phyloP scores from a whole-genome alignment of 2,888 invertebrate genomes.

The Ophion slaviceki region DNA sequence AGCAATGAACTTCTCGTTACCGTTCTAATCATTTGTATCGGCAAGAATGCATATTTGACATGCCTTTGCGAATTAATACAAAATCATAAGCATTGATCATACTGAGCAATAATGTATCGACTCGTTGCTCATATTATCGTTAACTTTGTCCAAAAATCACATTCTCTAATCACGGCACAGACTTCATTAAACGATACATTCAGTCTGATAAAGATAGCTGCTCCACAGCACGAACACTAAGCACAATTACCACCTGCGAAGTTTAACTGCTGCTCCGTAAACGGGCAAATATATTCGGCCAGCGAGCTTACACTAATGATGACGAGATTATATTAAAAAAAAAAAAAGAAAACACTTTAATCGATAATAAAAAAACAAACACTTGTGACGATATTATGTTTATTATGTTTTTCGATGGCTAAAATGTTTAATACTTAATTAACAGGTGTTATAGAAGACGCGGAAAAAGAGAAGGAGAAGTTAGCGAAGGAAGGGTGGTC shows the following conservation, averaged over 20 bases:
- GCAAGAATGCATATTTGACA: constrained; percentile 49
- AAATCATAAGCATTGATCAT: background rate
- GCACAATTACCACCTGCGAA: constrained; percentile 80
- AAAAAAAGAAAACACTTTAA: constrained; percentile 35
- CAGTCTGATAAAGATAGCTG: constrained; percentile 76
- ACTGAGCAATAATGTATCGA: constrained; percentile 2
- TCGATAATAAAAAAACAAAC: constrained; percentile 41
- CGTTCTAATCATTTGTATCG: constrained; percentile 53
- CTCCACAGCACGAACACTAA: constrained; percentile 82
- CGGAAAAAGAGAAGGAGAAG: constrained; percentile 83
- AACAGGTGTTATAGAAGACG: constrained; percentile 84
- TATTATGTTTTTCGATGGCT: constrained; percentile 79
- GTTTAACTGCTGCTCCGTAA: constrained; percentile 81
- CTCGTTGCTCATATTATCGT: constrained; percentile 15
- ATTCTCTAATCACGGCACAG: background rate
- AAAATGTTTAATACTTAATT: constrained; percentile 83
- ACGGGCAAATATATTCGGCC: constrained; percentile 78
- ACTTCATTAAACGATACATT: constrained; percentile 2
- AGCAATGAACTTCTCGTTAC: constrained; percentile 59
- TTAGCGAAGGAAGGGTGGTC: constrained; percentile 83
- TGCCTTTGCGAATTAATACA: constrained; percentile 33
- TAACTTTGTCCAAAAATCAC: constrained; percentile 15
- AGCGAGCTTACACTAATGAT: constrained; percentile 83
- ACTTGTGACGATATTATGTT: constrained; percentile 70
- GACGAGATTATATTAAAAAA: constrained; percentile 67